phyloP scores from a whole-genome alignment of 2,888 invertebrate genomes.

The Oasisia sp. region DNA sequence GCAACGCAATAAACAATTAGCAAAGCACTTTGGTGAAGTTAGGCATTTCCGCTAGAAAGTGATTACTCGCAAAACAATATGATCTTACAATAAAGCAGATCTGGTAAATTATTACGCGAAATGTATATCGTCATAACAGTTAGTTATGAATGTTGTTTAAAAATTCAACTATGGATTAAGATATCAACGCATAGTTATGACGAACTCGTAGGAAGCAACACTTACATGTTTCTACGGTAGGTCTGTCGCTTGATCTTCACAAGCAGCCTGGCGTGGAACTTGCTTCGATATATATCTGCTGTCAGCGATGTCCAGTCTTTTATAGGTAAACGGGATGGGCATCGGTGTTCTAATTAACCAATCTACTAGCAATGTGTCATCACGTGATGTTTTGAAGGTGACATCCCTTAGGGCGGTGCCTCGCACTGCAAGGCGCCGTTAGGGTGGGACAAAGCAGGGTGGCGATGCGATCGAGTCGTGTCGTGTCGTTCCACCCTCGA shows the following conservation, averaged over 20 bases:
- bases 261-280: not conserved
- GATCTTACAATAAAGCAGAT: not conserved
- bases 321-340: not conserved
- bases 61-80: too few species aligned
- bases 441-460: not conserved
- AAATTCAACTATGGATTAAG: not conserved
- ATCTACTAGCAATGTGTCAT: not conserved
- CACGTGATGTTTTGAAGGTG: slow-evolving; percentile 3
- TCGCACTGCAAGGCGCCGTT: not conserved
- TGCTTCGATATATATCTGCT: not conserved
- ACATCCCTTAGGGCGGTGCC: not conserved
- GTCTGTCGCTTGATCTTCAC: too few species aligned
- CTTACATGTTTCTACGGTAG: not conserved
- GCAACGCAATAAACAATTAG: too few species aligned
- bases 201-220: not conserved
- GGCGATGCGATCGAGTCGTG: not conserved
- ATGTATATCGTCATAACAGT: not conserved
- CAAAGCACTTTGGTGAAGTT: too few species aligned
- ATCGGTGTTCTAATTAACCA: not conserved
- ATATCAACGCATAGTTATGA: not conserved
- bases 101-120: not conserved
- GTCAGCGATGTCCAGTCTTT: not conserved
- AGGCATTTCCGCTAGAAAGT: too few species aligned
- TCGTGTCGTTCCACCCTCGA: not conserved
- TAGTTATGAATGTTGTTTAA: not conserved